Evolutionary conservation across 2,113 vertebrate species (phyloP).

Genomic region (Cottus gobio): DNA sequence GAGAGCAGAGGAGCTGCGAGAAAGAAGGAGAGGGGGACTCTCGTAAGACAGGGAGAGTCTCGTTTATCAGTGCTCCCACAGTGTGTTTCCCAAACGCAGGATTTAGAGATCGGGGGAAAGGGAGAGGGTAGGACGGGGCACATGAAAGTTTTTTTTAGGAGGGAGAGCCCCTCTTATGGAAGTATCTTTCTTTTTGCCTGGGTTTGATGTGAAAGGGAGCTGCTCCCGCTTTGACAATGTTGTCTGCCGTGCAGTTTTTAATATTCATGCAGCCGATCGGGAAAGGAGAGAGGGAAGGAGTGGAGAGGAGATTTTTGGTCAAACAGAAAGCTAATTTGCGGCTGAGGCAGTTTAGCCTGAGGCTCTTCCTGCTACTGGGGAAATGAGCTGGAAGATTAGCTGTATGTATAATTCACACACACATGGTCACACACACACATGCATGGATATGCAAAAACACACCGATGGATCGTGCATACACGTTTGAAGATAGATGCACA

Average conservation of each 20-base stretch:
- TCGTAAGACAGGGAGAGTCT: conserved; percentile 51
- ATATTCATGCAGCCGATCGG: conserved; percentile 78
- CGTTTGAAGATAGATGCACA: conserved; percentile 42
- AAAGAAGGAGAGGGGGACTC: conserved; percentile 33
- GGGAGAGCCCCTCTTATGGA: conserved; percentile 46
- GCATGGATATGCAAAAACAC: conserved; percentile 50
- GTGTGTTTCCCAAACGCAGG: conserved; percentile 61
- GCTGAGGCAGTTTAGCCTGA: conserved; percentile 76
- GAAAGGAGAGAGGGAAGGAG: conserved; percentile 60
- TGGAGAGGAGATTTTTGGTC: conserved; percentile 77
- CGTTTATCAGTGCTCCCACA: conserved; percentile 71
- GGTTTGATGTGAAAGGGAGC: conserved; percentile 75
- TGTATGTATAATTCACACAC: conserved; percentile 80
- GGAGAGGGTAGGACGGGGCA: conserved; percentile 57
- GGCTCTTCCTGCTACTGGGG: conserved; percentile 77
- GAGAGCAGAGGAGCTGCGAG: conserved; percentile 32
- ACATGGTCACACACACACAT: conserved; percentile 44
- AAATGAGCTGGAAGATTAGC: conserved; percentile 82
- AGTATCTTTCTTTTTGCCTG: conserved; percentile 61
- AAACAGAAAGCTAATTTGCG: conserved; percentile 83
- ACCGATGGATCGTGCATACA: conserved; percentile 36
- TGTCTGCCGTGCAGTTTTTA: conserved; percentile 73
- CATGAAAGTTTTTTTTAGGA: conserved; percentile 69
- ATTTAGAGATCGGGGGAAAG: conserved; percentile 66
- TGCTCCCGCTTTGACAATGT: conserved; percentile 74